Evolutionary conservation across 1,140 invertebrate genomes (phyloP).

Genomic region (Popillia japonica): DNA sequence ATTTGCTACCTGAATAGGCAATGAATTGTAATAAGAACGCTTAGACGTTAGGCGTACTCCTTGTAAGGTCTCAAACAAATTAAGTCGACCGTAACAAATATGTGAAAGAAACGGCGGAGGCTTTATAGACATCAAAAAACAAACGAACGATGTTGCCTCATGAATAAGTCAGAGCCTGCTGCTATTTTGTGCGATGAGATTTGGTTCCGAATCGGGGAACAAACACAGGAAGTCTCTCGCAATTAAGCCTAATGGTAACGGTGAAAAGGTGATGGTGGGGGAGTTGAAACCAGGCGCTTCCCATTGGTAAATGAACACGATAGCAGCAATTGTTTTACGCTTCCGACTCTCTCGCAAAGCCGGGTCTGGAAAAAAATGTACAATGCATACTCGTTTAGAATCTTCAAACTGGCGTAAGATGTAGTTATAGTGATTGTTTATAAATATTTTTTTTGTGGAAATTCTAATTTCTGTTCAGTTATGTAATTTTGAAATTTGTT

Average conservation of each 20-base stretch:
- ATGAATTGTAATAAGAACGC: too few species aligned
- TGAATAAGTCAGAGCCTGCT: constrained; percentile 21
- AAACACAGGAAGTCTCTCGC: constrained; percentile 29
- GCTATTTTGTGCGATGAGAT: constrained; percentile 21
- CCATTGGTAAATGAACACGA: not conserved
- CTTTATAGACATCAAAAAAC: constrained; percentile 9
- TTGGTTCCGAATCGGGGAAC: constrained; percentile 28
- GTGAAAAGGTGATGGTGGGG: constrained; percentile 17
- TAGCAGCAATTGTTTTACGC: constrained; percentile 2
- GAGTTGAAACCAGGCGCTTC: not conserved
- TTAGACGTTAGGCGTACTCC: too few species aligned
- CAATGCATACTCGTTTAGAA: not conserved
- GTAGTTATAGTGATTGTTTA: not conserved
- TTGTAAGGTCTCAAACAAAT: constrained; percentile 1
- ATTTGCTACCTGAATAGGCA: too few species aligned
- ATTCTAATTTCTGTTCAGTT: not conserved
- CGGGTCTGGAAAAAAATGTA: constrained; percentile 7
- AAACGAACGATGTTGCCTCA: constrained; percentile 21
- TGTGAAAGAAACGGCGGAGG: not conserved
- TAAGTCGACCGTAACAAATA: constrained; percentile 2
- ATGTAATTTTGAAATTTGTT: not conserved
- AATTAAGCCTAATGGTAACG: constrained; percentile 34
- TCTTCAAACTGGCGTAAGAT: not conserved
- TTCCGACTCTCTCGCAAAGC: constrained; percentile 12
- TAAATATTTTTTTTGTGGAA: not conserved